A percentile compares a stretch with the other conserved stretches of the same genome.
These are phyloP conservation scores for Pampus argenteus DNA, from an alignment of 2,797 vertebrate genomes.

Conservation along the genomic window DNA sequence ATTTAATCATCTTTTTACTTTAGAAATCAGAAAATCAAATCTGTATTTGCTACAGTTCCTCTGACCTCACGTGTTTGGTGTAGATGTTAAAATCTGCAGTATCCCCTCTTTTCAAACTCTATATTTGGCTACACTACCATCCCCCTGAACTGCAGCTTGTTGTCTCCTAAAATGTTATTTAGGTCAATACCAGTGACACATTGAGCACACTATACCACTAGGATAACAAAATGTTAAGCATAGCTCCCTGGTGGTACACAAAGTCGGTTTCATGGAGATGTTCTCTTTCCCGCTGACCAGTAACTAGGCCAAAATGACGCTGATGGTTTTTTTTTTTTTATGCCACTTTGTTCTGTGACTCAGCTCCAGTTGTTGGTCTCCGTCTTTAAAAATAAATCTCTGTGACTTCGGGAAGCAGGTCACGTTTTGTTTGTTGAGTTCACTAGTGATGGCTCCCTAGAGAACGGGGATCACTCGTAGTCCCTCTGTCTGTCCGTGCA, in stretches of 20 bases:
- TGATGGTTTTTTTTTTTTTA: constrained; percentile 27
- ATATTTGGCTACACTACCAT: background rate
- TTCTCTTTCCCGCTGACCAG: constrained; percentile 48
- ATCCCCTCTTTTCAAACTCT: constrained; percentile 11
- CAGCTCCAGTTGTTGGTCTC: constrained; percentile 64
- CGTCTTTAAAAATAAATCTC: constrained; percentile 76
- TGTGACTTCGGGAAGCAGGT: constrained; percentile 77
- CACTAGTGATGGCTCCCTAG: constrained; percentile 58
- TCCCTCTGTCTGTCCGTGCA: constrained; percentile 26
- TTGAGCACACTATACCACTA: background rate
- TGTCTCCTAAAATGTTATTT: constrained; percentile 34
- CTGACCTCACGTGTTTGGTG: background rate
- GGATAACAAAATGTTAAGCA: constrained; percentile 12
- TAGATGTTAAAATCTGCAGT: background rate
- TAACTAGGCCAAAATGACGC: constrained; percentile 47
- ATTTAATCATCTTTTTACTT: constrained; percentile 7
- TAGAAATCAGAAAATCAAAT: constrained; percentile 30
- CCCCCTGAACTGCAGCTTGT: constrained; percentile 19
- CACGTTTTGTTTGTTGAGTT: constrained; percentile 75
- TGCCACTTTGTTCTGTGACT: constrained; percentile 66
- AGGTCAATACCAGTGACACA: constrained; percentile 23
- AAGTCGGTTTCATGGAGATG: background rate
- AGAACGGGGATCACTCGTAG: constrained; percentile 64
- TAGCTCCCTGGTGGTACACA: background rate
- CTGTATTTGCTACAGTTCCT: too few species aligned